These are phyloP conservation scores for Mizuhopecten yessoensis DNA, from an alignment of 1,140 invertebrate genomes.

Conservation along the genomic window DNA sequence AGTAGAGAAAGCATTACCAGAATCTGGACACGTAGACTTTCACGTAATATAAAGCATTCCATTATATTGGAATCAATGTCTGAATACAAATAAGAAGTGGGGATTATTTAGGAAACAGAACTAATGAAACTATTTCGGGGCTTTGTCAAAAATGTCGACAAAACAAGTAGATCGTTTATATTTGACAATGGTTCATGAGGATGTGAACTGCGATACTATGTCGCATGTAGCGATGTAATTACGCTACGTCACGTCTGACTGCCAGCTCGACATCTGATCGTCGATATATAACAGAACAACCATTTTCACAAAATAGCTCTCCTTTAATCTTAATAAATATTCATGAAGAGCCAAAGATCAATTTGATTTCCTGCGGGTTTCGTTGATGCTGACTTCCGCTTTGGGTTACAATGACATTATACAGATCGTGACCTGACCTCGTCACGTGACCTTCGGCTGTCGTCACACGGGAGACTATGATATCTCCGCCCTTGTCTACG, in stretches of 20 bases:
- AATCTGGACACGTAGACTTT: neutral
- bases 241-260: neutral
- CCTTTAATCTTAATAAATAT: neutral
- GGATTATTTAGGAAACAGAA: neutral
- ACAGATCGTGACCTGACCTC: constrained; percentile 6
- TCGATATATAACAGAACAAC: neutral
- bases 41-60: neutral
- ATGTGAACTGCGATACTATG: neutral
- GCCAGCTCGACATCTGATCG: neutral
- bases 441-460: neutral
- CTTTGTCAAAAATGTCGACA: neutral
- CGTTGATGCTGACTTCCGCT: neutral
- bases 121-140: neutral
- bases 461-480: neutral
- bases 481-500: neutral
- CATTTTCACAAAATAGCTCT: neutral
- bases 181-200: neutral
- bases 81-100: neutral
- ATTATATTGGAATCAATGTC: neutral
- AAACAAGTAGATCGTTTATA: neutral
- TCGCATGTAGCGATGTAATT: too few species aligned
- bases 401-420: constrained; percentile 14
- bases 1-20: too few species aligned
- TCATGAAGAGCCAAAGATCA: neutral
- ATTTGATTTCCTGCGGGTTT: constrained; percentile 13